Evolutionary conservation across 2,113 vertebrate species (phyloP), one percentile per base, ranked within the genome.

Genomic region (Podilymbus podiceps): DNA sequence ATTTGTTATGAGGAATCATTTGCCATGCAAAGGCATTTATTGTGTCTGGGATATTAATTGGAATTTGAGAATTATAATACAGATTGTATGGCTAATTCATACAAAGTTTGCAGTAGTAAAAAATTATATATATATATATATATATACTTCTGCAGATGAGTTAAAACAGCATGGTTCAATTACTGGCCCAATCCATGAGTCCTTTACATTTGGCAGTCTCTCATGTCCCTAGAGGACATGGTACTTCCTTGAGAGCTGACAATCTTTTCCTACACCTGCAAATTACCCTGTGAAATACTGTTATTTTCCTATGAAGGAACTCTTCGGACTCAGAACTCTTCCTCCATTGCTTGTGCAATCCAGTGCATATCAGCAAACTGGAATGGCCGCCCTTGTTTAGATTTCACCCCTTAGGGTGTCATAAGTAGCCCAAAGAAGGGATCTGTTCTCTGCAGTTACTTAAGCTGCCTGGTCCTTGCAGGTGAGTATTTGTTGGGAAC

Each of bases 401-500:
- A 55, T 60, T 77, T 82, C 14, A 23, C 23, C 22, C 6, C 3
- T 22, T 20, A 10, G 9, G 7, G 4, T 30, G 8, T 7, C 13
- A 9, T 52, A 24, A 66, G 16, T 3, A 89, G 4, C 6, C 12
- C 20, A 73, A 69, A 76, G 5, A 6, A 68, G 3, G 2, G 3
- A 50, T 59, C 11, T 69, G 5, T 11, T 53, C 21, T 52, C 9
- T 59, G 4, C 11, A 33, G 44, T 52, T 1, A 0, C 4, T 63
- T 35, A 27, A 82, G 14, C 2, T 52, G 5, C 3, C 23, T 56
- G 23, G 33, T 1, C 4, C 8, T 59, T 50, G 3, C 11, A 49
- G 4, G 1, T 9, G 11, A 49, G 3, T 38, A 25, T 1, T 15
- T 31, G 9, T 2, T 30, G 11, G 8, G 5, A 88, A 19, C 1